These are phyloP conservation scores for rat (Rattus norvegicus) DNA, from an alignment of 2,113 vertebrate species.

Conservation along the genomic window GRCr8 NC_086021.1:110534001-110534500, in stretches of 20 bases:
- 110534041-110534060: rapidly evolving
- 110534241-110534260: not conserved
- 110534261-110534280: not conserved
- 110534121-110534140: not conserved
- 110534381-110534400: not conserved
- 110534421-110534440: not conserved
- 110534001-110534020: rapidly evolving
- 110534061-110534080: not conserved
- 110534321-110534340: not conserved
- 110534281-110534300: not conserved
- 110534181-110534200: not conserved
- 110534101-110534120: not conserved
- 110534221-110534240: not conserved
- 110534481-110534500: not conserved
- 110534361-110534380: not conserved
- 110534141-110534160: not conserved
- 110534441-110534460: not conserved
- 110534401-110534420: not conserved
- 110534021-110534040: not conserved
- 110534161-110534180: not conserved
- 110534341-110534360: not conserved
- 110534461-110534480: not conserved
- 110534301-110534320: not conserved
- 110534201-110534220: not conserved
- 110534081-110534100: not conserved